Evolutionary conservation across 2,113 vertebrate species (phyloP).

Genomic region (Ochotona princeps): DNA sequence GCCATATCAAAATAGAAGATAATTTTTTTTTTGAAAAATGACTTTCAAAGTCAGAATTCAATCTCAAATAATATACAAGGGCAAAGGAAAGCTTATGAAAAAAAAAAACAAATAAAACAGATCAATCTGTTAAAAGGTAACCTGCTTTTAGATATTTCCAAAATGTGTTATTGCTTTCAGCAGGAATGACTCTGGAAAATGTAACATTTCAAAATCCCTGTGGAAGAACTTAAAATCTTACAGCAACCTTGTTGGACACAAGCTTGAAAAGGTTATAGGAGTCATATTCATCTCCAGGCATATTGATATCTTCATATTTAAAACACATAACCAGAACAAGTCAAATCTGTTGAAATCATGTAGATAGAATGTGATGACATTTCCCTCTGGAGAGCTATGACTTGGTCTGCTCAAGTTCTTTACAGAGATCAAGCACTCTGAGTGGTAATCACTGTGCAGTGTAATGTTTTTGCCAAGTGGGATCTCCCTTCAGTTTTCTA

Average conservation of each 20-base stretch:
- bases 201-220: neutral
- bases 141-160: neutral
- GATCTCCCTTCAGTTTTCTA: neutral
- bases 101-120: neutral
- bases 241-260: neutral
- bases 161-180: neutral
- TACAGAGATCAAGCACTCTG: neutral
- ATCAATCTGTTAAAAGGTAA: neutral
- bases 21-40: too few species aligned
- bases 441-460: neutral
- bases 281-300: neutral
- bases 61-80: neutral
- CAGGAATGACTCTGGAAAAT: neutral
- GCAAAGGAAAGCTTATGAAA: neutral
- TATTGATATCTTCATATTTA: neutral
- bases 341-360: neutral
- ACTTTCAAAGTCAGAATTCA: neutral
- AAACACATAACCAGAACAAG: neutral
- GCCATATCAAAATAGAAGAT: neutral
- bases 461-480: neutral
- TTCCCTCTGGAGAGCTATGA: neutral
- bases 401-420: neutral
- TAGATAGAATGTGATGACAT: neutral
- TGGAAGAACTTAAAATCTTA: neutral
- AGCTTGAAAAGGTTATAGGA: neutral